A percentile compares a stretch with the other conserved stretches of the same genome.
Evolutionary conservation across 2,888 invertebrate genomes (phyloP).

Genomic region (Latheticus oryzae): DNA sequence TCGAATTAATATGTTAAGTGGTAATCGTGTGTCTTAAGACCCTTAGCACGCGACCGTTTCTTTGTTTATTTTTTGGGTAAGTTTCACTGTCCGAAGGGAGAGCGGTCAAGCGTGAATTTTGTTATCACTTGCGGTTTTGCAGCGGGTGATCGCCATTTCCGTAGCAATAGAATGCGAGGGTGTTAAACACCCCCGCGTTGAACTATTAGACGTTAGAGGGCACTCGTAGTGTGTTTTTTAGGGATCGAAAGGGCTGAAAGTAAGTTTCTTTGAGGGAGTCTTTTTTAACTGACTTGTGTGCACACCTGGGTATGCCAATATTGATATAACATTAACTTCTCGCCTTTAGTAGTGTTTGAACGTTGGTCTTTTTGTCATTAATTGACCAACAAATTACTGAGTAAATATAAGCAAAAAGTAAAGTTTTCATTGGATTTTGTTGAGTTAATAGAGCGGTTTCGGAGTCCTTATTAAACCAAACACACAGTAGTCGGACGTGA

Average conservation of each 20-base stretch:
- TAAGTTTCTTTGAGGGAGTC: conserved; percentile 2
- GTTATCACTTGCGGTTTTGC: conserved; percentile 3
- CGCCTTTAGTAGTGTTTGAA: conserved; percentile 38
- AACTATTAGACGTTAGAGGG: conserved; percentile 49
- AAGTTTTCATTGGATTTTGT: conserved; percentile 11
- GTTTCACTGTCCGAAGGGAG: conserved; percentile 49
- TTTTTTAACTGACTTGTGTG: conserved; percentile 31
- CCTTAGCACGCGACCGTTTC: conserved; percentile 35
- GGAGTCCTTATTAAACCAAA: conserved; percentile 10
- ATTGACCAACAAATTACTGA: conserved; percentile 43
- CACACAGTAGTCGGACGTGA: conserved; percentile 7
- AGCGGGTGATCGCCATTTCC: conserved; percentile 4
- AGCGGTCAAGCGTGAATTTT: conserved; percentile 46
- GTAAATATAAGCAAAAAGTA: conserved; percentile 23
- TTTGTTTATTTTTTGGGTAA: conserved; percentile 7
- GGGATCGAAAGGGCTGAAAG: not conserved
- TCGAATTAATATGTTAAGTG: conserved; percentile 46
- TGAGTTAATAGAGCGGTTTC: conserved; percentile 9
- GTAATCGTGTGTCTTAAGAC: conserved; percentile 42
- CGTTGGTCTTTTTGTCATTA: conserved; percentile 40
- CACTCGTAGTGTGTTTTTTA: conserved; percentile 29
- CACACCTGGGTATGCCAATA: conserved; percentile 49
- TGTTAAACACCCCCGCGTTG: conserved; percentile 34
- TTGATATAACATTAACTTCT: conserved; percentile 47
- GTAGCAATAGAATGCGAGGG: no score